A percentile compares a stretch with the other conserved stretches of the same genome.
These are phyloP conservation scores for Eristalinus aeneus DNA, from an alignment of 2,888 invertebrate genomes.

Conservation along the genomic window DNA sequence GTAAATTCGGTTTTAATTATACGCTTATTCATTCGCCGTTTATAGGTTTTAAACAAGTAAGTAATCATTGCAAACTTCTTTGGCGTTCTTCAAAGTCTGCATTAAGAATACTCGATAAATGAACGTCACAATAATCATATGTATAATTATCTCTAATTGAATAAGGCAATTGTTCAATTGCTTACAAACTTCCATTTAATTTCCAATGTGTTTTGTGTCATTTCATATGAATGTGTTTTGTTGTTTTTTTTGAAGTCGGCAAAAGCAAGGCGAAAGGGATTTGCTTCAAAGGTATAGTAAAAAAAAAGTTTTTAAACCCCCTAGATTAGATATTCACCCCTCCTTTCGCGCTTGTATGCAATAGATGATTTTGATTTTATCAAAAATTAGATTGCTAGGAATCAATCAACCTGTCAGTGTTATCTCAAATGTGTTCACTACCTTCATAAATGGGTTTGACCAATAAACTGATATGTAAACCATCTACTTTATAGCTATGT, in stretches of 20 bases:
- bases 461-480: not conserved
- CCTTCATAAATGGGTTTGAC: not conserved
- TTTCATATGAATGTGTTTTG: not conserved
- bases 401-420: not conserved
- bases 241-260: conserved; percentile 73
- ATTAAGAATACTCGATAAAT: not conserved
- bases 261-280: conserved; percentile 77
- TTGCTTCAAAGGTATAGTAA: conserved; percentile 77
- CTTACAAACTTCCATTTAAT: not conserved
- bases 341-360: conserved; percentile 1
- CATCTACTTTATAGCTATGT: not conserved
- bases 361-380: not conserved
- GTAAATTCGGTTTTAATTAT: too few species aligned
- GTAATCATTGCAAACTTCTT: not conserved
- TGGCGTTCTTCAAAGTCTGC: not conserved
- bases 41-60: too few species aligned
- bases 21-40: too few species aligned
- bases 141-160: too few species aligned
- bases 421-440: not conserved
- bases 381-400: not conserved
- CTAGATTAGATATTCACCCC: conserved; percentile 34
- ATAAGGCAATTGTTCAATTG: too few species aligned
- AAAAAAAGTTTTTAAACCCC: conserved; percentile 9
- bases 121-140: too few species aligned
- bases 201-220: not conserved